Evolutionary conservation across 2,888 invertebrate genomes (phyloP).

Genomic region (Invenusta paracnida): DNA sequence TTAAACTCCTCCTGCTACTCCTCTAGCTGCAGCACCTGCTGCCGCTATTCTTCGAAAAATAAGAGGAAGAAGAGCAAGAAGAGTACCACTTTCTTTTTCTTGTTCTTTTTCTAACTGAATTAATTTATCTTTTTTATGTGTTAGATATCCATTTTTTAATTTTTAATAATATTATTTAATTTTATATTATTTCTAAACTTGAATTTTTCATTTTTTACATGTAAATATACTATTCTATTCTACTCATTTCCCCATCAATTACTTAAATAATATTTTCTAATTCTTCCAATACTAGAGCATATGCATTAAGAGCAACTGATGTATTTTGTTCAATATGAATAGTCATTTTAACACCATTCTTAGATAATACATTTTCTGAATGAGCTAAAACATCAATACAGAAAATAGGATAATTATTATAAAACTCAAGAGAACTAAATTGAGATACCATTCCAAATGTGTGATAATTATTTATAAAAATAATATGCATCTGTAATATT

Average conservation of each 20-base stretch:
- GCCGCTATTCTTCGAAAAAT: no score
- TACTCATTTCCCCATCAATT: neutral
- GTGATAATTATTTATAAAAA: neutral
- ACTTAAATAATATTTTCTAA: neutral
- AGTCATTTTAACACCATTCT: neutral
- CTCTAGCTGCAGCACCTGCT: no score
- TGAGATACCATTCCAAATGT: neutral
- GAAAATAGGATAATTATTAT: neutral
- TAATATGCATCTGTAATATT: neutral
- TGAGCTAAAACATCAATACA: neutral
- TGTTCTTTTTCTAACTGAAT: no score
- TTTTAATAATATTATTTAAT: no score
- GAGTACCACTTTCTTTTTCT: no score
- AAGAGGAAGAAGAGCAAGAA: no score
- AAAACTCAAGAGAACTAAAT: neutral
- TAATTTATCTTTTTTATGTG: no score
- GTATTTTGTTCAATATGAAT: neutral
- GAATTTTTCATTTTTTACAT: no score
- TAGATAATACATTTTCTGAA: neutral
- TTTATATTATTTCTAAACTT: no score
- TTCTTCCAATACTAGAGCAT: neutral
- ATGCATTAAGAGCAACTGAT: neutral
- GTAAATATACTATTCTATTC: no score
- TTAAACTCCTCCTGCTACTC: no score
- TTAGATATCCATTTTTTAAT: no score